phyloP scores from a whole-genome alignment of 1,140 invertebrate species.

The Parapsyche elsis region DNA sequence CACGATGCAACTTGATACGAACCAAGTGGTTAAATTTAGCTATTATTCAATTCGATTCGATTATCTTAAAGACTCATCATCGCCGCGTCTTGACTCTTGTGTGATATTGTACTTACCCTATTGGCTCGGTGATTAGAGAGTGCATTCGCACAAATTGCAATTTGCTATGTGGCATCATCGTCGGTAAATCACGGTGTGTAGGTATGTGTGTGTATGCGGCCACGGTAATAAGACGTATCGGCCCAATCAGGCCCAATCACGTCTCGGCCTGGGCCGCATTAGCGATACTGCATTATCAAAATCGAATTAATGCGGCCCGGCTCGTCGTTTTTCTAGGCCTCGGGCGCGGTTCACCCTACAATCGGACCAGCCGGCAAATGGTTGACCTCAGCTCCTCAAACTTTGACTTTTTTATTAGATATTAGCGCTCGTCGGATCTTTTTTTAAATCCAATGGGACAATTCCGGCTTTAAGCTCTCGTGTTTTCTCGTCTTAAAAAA shows the following conservation, averaged over 20 bases:
- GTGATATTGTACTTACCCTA: too few species aligned
- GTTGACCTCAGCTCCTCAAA: conserved; percentile 28
- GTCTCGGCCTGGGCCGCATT: conserved; percentile 40
- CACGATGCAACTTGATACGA: too few species aligned
- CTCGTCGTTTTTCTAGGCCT: conserved; percentile 47
- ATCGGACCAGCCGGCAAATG: conserved; percentile 28
- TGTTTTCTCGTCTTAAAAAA: too few species aligned
- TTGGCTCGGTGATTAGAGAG: not conserved
- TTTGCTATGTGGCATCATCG: not conserved
- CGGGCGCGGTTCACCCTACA: conserved; percentile 42
- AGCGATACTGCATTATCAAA: conserved; percentile 54
- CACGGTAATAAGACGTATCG: conserved; percentile 34
- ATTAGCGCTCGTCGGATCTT: too few species aligned
- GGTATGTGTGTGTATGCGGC: not conserved
- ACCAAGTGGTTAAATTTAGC: too few species aligned
- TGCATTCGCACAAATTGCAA: conserved; percentile 7
- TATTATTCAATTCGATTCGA: too few species aligned
- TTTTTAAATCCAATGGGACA: not conserved
- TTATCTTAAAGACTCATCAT: too few species aligned
- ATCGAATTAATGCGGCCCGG: conserved; percentile 52
- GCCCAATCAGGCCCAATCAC: conserved; percentile 23
- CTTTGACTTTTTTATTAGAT: not conserved
- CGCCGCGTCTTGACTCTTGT: too few species aligned
- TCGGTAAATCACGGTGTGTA: not conserved
- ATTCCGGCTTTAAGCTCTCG: not conserved